phyloP scores from a whole-genome alignment of 92 coral and sea anemone species.

The Zoanthus solanderi region DNA sequence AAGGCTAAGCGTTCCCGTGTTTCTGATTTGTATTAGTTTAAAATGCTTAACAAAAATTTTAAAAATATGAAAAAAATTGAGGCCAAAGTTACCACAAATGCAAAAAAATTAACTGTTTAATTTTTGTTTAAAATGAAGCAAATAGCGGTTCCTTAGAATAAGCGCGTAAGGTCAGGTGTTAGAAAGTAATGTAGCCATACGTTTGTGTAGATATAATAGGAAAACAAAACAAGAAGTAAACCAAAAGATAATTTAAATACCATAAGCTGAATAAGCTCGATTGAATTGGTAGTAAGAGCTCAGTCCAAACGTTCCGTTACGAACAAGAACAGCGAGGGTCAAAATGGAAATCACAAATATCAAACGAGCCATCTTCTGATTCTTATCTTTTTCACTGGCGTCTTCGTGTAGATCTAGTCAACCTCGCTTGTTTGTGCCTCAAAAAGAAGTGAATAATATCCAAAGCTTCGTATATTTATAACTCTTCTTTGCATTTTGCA shows the following conservation, averaged over 20 bases:
- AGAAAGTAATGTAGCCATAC: neutral
- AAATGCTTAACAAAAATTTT: no score
- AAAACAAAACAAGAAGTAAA: neutral
- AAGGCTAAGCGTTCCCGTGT: no score
- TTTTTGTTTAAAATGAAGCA: no score
- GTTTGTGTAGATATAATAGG: neutral
- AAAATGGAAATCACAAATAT: neutral
- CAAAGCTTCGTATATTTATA: no score
- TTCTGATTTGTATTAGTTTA: no score
- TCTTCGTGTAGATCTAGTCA: neutral
- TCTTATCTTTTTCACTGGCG: neutral
- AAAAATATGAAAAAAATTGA: no score
- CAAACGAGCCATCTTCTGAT: neutral
- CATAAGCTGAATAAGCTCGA: slow-evolving; percentile 27
- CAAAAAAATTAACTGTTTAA: no score
- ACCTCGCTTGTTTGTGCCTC: neutral
- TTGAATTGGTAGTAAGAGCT: slow-evolving; percentile 24
- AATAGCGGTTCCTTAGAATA: no score
- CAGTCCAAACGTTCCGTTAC: neutral
- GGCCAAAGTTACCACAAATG: no score
- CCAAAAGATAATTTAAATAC: neutral
- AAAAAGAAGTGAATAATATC: no score
- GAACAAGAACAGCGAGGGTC: neutral
- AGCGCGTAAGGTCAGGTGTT: no score
- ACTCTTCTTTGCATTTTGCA: no score